These are phyloP conservation scores for Pseudorasbora parva DNA, from an alignment of 2,113 vertebrate genomes.

Conservation along the genomic window DNA sequence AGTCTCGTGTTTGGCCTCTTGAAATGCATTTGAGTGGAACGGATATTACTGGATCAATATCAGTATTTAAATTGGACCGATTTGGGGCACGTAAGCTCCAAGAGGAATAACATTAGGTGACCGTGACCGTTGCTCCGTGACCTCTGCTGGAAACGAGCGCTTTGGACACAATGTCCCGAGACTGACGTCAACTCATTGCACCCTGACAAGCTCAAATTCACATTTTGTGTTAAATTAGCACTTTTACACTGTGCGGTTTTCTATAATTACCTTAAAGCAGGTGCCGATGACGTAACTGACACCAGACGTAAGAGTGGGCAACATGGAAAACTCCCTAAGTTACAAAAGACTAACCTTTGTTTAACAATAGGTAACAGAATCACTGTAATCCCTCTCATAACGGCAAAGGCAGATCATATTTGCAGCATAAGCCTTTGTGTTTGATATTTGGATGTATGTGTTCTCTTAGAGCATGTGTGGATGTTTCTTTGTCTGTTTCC, in stretches of 20 bases:
- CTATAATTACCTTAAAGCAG: slow-evolving; percentile 64
- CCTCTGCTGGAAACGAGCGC: slow-evolving; percentile 62
- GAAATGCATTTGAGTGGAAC: slow-evolving; percentile 62
- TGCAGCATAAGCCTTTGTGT: slow-evolving; percentile 50
- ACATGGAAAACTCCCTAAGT: slow-evolving; percentile 41
- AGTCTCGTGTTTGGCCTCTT: slow-evolving; percentile 58
- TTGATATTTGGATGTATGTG: slow-evolving; percentile 20
- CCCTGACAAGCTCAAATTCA: slow-evolving; percentile 36
- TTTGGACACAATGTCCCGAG: slow-evolving; percentile 33
- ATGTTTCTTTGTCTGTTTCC: slow-evolving; percentile 11
- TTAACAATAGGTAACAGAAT: slow-evolving; percentile 60
- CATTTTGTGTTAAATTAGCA: slow-evolving; percentile 49
- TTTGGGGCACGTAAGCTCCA: slow-evolving; percentile 46
- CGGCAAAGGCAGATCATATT: slow-evolving; percentile 59
- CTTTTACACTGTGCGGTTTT: slow-evolving; percentile 58
- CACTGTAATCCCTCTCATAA: slow-evolving; percentile 58
- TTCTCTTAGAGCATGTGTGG: slow-evolving; percentile 24
- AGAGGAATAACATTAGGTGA: slow-evolving; percentile 58
- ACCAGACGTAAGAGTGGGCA: slow-evolving; percentile 59
- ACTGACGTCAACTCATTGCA: slow-evolving; percentile 59
- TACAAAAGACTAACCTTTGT: slow-evolving; percentile 57
- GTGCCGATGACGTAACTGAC: slow-evolving; percentile 68
- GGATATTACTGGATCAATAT: slow-evolving; percentile 63
- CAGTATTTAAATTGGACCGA: slow-evolving; percentile 60
- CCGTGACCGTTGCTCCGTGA: slow-evolving; percentile 59